A percentile compares a stretch with the other conserved stretches of the same genome.
Evolutionary conservation across 1,140 invertebrate genomes (phyloP).

Genomic region (Leptinotarsa undecemlineata): DNA sequence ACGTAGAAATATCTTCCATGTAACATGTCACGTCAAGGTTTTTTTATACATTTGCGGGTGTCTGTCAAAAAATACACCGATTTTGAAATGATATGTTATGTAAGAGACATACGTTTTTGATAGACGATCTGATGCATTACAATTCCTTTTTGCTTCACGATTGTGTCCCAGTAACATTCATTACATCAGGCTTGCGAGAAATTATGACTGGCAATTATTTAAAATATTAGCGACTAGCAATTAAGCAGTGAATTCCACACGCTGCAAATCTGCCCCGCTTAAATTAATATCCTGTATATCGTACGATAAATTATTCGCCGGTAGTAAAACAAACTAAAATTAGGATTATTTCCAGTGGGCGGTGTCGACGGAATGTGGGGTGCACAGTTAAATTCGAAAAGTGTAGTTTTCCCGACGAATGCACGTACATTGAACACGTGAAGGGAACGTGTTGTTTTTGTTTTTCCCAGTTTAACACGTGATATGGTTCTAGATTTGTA

Average conservation of each 20-base stretch:
- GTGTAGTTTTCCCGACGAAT: not conserved
- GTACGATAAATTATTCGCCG: conserved; percentile 20
- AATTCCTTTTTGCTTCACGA: no score
- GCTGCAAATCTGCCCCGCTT: conserved; percentile 31
- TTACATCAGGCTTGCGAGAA: not conserved
- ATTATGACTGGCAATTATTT: conserved; percentile 20
- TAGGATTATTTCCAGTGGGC: conserved; percentile 27
- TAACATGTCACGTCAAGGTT: no score
- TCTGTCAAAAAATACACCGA: no score
- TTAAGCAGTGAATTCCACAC: conserved; percentile 36
- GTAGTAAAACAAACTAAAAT: conserved; percentile 28
- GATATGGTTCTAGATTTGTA: no score
- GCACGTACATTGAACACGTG: no score
- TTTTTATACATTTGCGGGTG: no score
- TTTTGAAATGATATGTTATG: no score
- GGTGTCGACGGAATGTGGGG: not conserved
- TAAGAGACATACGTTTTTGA: no score
- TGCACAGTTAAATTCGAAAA: not conserved
- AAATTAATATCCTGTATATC: conserved; percentile 26
- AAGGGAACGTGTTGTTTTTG: no score
- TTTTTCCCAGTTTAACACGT: no score
- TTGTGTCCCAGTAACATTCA: not conserved
- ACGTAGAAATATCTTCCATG: no score
- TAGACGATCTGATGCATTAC: no score
- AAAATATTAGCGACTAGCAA: conserved; percentile 38